Evolutionary conservation across 2,113 vertebrate species (phyloP).

Genomic region (Camelus bactrianus): DNA sequence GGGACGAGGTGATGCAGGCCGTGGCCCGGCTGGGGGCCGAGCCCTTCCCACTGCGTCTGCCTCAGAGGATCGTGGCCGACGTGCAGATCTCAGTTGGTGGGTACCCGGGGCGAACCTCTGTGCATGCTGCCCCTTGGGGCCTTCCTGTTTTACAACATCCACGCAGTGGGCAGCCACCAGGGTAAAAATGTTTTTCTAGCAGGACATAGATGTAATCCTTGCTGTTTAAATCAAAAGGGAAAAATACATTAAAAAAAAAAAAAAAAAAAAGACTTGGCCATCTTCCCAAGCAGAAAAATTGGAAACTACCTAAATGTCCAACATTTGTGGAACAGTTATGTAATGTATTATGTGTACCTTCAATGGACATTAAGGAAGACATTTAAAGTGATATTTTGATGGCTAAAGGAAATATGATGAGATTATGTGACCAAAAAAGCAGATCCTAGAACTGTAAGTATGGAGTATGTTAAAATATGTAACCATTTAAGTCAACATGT

Average conservation of each 20-base stretch:
- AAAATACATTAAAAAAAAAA: background rate
- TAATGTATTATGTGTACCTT: background rate
- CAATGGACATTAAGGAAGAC: background rate
- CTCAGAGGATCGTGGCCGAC: conserved; percentile 91
- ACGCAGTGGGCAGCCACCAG: background rate
- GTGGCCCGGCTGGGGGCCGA: conserved; percentile 87
- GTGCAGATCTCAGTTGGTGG: conserved; percentile 91
- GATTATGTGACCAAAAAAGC: background rate
- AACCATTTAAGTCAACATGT: background rate
- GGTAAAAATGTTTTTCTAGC: background rate
- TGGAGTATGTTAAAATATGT: background rate
- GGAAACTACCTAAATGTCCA: background rate
- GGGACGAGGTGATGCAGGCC: conserved; percentile 88
- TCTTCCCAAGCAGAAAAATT: background rate
- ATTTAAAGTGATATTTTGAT: background rate
- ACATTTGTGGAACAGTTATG: background rate
- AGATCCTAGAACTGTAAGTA: background rate
- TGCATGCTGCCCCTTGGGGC: rapidly evolving
- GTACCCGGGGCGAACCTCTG: background rate
- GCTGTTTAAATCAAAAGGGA: background rate
- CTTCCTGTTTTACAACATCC: background rate
- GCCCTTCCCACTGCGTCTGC: conserved; percentile 88
- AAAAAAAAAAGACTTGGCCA: background rate
- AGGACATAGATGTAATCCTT: background rate
- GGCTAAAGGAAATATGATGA: background rate